Evolutionary conservation across 2,888 invertebrate genomes (phyloP).

Genomic region (Leptopterna dolabrata): DNA sequence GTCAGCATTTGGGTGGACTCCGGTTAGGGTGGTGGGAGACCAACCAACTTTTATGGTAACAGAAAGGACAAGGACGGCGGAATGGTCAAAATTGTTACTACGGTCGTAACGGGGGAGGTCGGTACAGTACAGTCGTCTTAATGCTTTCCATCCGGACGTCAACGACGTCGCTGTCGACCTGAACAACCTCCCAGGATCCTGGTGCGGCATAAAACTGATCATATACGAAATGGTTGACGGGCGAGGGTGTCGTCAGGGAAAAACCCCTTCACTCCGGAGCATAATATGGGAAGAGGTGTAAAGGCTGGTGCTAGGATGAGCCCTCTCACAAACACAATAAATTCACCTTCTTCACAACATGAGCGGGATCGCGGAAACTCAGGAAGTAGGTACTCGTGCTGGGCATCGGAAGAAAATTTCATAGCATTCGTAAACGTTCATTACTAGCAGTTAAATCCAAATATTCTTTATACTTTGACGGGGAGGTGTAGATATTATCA

Average conservation of each 20-base stretch:
- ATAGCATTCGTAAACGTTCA: background rate
- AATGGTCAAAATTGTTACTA: constrained; percentile 48
- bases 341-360: background rate
- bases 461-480: too few species aligned
- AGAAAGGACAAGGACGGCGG: background rate
- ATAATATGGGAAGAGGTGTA: background rate
- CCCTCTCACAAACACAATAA: background rate
- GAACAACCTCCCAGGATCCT: background rate
- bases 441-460: too few species aligned
- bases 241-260: background rate
- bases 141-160: background rate
- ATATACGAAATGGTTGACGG: background rate
- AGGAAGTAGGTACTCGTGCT: too few species aligned
- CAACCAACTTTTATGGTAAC: constrained; percentile 15
- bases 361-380: too few species aligned
- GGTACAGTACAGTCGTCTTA: constrained; percentile 26
- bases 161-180: background rate
- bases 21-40: too few species aligned
- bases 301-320: background rate
- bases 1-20: background rate
- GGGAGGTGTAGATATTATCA: too few species aligned
- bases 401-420: background rate
- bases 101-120: constrained; percentile 28
- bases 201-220: constrained; percentile 20
- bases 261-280: background rate